phyloP scores from a whole-genome alignment of 2,888 invertebrate species.

The Macrophya annulata region DNA sequence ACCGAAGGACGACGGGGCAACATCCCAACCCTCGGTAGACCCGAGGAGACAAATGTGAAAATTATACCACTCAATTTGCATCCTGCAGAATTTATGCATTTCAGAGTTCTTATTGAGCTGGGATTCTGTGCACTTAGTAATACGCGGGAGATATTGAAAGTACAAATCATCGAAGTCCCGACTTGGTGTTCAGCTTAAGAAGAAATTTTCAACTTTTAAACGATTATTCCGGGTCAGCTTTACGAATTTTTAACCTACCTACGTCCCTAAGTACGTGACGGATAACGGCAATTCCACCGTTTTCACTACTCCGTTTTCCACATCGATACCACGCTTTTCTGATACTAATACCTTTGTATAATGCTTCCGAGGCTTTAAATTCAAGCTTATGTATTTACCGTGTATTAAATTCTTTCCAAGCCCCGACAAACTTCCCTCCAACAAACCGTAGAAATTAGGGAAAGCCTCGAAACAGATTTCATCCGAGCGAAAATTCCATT shows the following conservation, averaged over 20 bases:
- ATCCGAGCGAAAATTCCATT: conserved; percentile 19
- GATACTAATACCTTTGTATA: conserved; percentile 24
- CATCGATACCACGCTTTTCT: background rate
- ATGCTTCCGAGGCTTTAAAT: background rate
- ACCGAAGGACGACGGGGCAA: conserved; percentile 34
- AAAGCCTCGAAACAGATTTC: conserved; percentile 12
- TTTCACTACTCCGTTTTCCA: background rate
- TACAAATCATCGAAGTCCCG: conserved; percentile 47
- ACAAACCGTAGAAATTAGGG: conserved; percentile 33
- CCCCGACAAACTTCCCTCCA: conserved; percentile 21
- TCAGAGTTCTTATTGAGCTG: conserved; percentile 48
- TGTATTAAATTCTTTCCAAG: conserved; percentile 42
- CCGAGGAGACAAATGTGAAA: conserved; percentile 55
- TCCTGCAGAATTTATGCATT: conserved; percentile 55
- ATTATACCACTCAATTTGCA: conserved; percentile 54
- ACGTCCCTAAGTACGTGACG: conserved; percentile 14
- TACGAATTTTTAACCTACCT: background rate
- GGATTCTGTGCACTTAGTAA: conserved; percentile 54
- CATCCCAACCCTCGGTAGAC: conserved; percentile 34
- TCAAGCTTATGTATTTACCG: conserved; percentile 23
- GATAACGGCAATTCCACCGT: conserved; percentile 11
- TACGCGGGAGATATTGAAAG: conserved; percentile 31
- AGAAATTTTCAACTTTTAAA: background rate
- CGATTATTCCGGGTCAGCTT: conserved; percentile 11
- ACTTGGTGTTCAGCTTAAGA: background rate